Base-by-base conservation (phyloP, 1,140 invertebrate species). In the Dreissena rostriformis region DNA sequence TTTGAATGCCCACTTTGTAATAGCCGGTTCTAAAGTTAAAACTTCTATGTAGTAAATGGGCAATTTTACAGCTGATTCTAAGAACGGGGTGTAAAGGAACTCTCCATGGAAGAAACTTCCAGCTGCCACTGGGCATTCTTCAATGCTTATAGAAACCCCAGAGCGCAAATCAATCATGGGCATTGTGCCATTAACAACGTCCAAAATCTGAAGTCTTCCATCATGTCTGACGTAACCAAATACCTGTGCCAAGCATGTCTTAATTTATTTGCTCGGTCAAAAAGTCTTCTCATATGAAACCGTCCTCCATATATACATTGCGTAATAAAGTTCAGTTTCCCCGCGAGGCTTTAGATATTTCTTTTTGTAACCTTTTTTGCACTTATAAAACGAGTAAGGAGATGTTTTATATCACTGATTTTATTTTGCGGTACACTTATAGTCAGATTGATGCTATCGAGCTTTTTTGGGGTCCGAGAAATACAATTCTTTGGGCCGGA, bases 141-240 rank as follows among this genome's bases (percentile, higher is more conserved):
- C 70, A 22, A 70, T 82, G 24, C 53, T 26, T 8, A 80, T 28
- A 22, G 66, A 19, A 2, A 55, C 51, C 14, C 24, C 24, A 1
- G 51, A 19, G 1, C 63, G 26, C 10, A 39, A 19, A 49, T 63
- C 55, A n/a, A 78, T 19, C n/a, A 78, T 66, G 14, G 75, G 75
- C 63, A 80, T 63, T 7, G 22, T 29, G 11, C 53, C 78, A 29
- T 72, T 80, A 72, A 80, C 70, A 12, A 29, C 63, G 15, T 71
- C 17, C 68, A 80, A 11, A 52, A 66, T 67, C 11, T 53, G 1
- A n/a, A 78, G 49, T 82, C 71, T 49, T 52, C 11, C 29, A 29
- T 65, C 51, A 74, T 72, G 53, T 73, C 79, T 2, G 19, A n/a
- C 52, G 77, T 57, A 22, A 82, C 22, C 1, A 65, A 17, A 1